Percentiles rank a stretch among this genome's conserved stretches.
phyloP scores from a whole-genome alignment of 2,113 vertebrate species.

The Sinocyclocheilus maitianheensis region DNA sequence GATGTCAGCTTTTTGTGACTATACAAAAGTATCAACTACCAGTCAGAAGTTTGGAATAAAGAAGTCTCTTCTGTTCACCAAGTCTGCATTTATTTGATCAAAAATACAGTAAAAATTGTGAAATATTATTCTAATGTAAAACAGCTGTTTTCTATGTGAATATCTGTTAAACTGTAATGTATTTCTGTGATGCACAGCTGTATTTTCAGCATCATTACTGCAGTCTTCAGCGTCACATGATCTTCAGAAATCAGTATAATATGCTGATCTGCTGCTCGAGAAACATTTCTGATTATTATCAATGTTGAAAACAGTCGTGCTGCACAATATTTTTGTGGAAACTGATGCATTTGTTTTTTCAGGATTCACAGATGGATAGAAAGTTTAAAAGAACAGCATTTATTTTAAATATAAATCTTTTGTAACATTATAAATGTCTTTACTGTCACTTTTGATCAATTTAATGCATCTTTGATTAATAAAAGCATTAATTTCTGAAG shows the following conservation, averaged over 20 bases:
- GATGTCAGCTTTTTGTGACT: background rate
- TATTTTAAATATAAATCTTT: no score
- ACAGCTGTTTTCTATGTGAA: background rate
- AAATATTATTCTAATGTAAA: background rate
- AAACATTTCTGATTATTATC: no score
- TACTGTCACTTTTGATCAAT: no score
- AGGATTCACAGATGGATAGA: no score
- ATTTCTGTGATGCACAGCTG: background rate
- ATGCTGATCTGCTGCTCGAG: no score
- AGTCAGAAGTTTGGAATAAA: background rate
- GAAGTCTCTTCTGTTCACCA: background rate
- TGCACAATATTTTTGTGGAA: no score
- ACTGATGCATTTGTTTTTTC: no score
- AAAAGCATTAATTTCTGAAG: no score
- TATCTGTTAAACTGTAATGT: background rate
- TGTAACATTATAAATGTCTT: no score
- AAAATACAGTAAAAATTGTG: background rate
- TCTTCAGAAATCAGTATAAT: background rate
- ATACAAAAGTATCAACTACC: background rate
- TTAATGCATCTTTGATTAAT: no score
- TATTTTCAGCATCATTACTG: background rate
- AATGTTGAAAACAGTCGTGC: no score
- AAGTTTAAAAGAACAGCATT: no score
- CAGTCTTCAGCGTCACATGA: background rate
- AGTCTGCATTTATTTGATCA: background rate